phyloP scores from a whole-genome alignment of 2,888 invertebrate species.

The Dasypogon diadema region DNA sequence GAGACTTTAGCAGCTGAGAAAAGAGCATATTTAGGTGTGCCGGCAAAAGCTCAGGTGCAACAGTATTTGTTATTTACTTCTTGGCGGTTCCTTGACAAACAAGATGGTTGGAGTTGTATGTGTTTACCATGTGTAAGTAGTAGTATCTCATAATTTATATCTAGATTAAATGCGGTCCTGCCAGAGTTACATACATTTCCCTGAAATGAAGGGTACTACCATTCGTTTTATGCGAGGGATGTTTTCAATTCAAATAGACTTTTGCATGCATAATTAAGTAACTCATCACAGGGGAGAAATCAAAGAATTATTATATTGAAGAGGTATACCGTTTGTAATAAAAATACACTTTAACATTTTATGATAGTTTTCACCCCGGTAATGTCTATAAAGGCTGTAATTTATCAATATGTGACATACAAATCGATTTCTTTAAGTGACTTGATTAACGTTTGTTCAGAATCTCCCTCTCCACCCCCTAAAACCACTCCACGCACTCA shows the following conservation, averaged over 20 bases:
- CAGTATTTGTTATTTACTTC: constrained; percentile 46
- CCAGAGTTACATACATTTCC: background rate
- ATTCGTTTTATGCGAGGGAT: background rate
- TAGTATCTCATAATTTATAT: constrained; percentile 22
- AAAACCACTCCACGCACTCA: too few relatives aligned
- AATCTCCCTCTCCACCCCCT: too few relatives aligned
- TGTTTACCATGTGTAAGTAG: background rate
- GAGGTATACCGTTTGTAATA: too few relatives aligned
- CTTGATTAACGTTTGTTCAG: too few relatives aligned
- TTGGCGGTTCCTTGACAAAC: constrained; percentile 41
- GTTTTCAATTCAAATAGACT: background rate
- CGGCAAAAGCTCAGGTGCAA: constrained; percentile 42
- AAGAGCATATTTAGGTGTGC: constrained; percentile 42
- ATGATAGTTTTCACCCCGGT: too few relatives aligned
- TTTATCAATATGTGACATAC: too few relatives aligned
- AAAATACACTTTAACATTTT: too few relatives aligned
- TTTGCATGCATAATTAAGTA: too few relatives aligned
- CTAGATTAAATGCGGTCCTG: background rate
- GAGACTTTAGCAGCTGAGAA: constrained; percentile 20
- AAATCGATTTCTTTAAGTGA: too few relatives aligned
- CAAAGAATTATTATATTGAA: too few relatives aligned
- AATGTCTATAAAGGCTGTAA: too few relatives aligned
- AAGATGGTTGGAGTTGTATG: background rate
- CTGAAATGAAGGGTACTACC: background rate
- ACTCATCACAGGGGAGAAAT: too few relatives aligned